Percentiles rank a stretch among this genome's conserved stretches.
phyloP scores from a whole-genome alignment of 2,113 vertebrate genomes.

The Cinclus cinclus region DNA sequence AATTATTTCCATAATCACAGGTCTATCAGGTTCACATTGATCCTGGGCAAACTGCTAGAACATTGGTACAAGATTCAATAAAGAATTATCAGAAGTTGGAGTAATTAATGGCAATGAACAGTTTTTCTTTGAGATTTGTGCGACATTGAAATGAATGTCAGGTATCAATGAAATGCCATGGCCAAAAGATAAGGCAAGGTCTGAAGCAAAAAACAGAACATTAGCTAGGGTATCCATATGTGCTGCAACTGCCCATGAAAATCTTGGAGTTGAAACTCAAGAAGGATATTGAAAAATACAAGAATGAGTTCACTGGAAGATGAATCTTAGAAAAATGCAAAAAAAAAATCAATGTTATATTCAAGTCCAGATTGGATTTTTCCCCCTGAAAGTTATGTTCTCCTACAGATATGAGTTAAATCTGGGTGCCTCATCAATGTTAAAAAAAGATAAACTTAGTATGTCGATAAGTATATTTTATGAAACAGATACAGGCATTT shows the following conservation, averaged over 20 bases:
- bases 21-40: neutral
- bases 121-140: neutral
- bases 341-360: neutral
- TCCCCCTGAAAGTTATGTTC: neutral
- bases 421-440: neutral
- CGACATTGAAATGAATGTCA: neutral
- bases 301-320: neutral
- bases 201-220: neutral
- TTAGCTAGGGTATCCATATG: neutral
- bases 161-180: neutral
- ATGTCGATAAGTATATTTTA: neutral
- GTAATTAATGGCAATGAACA: neutral
- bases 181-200: neutral
- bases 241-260: neutral
- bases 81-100: neutral
- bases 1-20: neutral
- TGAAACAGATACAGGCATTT: neutral
- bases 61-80: neutral
- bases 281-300: neutral
- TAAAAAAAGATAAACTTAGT: neutral
- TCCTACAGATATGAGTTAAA: neutral
- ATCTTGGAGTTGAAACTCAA: neutral
- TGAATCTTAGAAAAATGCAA: neutral
- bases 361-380: neutral
- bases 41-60: neutral